Base-by-base conservation (phyloP, 2,113 vertebrate genomes). In the Myotis yumanensis region DNA sequence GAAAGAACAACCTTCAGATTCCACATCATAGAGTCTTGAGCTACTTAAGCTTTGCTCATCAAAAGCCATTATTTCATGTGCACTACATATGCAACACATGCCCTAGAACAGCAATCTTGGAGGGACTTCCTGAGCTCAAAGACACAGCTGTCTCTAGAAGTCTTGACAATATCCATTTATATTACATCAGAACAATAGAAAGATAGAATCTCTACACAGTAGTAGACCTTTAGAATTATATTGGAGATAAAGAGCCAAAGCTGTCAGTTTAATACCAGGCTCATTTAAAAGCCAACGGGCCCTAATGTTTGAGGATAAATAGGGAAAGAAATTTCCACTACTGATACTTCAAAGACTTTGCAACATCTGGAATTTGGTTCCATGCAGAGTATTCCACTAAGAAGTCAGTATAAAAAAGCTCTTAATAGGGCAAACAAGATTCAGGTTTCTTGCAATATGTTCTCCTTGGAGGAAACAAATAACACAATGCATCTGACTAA, bases 361-460 rank as follows among this genome's bases (percentile, higher is more conserved):
- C 37, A 95, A 92, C 94, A 97, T 97, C 97, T 97, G 96, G 95
- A 97, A 96, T 97, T 90, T 75, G 35, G 79, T 91, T 96, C 80
- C 43, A 64, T 91, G 88, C 3, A 93, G 89, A 37, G 43, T 95
- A 93, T 83, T 96, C 54, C 90, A 81, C 92, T 86, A 93, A 90
- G 89, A 89, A 96, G 89, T 84, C 91, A 92, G 95, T 89, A 96
- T 83, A 86, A 97, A 91, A 92, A 92, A 84, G 95, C 81, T 76
- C 95, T 93, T 95, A 96, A 97, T 85, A 92, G 94, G 52, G 87
- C 86, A 95, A 97, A 93, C 62, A 71, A 94, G 96, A 95, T 86
- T 97, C 93, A 96, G 95, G 86, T 96, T 97, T 96, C 93, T 81
- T 94, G 82, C 90, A 96, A 81, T 80, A 92, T 95, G 95, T 95